phyloP scores from a whole-genome alignment of 2,797 vertebrate species.

The Esox lucius region DNA sequence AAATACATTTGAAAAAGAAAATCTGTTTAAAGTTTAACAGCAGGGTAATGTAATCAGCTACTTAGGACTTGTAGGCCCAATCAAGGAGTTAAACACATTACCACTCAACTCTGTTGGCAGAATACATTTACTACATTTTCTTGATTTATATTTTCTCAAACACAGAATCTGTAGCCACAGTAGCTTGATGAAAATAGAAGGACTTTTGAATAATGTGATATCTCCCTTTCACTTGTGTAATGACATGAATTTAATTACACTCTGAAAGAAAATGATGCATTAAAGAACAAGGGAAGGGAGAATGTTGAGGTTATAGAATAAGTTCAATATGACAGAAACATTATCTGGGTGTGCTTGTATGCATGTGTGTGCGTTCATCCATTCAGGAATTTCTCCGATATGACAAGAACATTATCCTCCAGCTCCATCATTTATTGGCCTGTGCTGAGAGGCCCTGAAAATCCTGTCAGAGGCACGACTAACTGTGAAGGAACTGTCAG shows the following conservation, averaged over 20 bases:
- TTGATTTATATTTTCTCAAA: not conserved
- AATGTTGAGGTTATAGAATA: not conserved
- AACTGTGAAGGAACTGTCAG: not conserved
- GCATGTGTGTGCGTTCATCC: not conserved
- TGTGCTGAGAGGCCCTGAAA: not conserved
- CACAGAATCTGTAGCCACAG: not conserved
- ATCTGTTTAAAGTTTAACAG: not conserved
- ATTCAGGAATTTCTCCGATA: not conserved
- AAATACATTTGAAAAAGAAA: not conserved
- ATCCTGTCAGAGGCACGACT: slow-evolving; percentile 3
- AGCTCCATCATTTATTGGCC: not conserved
- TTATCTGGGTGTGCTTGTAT: not conserved
- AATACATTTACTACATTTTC: not conserved
- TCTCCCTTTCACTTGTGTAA: not conserved
- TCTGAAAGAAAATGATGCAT: not conserved
- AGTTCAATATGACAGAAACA: not conserved
- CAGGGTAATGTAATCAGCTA: too few relatives aligned
- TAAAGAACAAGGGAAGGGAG: not conserved
- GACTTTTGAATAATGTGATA: not conserved
- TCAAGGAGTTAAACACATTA: not conserved
- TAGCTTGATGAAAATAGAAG: not conserved
- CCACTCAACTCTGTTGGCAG: not conserved
- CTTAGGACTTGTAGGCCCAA: not conserved
- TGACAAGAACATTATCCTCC: not conserved
- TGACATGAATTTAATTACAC: not conserved